phyloP scores from a whole-genome alignment of 2,888 invertebrate species.

The Poecilus cupreus region DNA sequence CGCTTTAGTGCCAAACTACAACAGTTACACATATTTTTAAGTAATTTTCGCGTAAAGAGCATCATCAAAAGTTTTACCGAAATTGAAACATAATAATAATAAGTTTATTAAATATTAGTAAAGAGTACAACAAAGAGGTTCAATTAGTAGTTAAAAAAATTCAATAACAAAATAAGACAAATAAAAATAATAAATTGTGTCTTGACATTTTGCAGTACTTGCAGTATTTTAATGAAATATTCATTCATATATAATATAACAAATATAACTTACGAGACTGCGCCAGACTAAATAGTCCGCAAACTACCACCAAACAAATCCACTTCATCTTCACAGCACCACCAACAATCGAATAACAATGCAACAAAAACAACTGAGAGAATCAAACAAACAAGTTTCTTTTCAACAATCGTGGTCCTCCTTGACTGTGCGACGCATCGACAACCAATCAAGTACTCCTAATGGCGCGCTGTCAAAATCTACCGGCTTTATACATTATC shows the following conservation, averaged over 20 bases:
- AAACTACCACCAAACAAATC: not conserved
- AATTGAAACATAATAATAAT: too few species aligned
- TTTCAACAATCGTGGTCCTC: not conserved
- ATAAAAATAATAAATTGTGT: too few species aligned
- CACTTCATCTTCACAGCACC: not conserved
- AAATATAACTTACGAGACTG: conserved; percentile 18
- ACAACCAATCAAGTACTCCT: not conserved
- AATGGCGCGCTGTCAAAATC: not conserved
- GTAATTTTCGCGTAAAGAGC: too few species aligned
- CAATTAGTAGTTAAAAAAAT: too few species aligned
- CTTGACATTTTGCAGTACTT: too few species aligned
- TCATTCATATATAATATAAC: not conserved
- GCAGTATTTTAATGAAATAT: not conserved
- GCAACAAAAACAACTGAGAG: not conserved
- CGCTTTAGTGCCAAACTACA: too few species aligned
- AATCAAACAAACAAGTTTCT: too few species aligned
- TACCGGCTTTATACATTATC: not conserved
- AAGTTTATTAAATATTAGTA: too few species aligned
- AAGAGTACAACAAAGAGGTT: too few species aligned
- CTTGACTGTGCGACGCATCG: not conserved
- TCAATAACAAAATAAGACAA: too few species aligned
- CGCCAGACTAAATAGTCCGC: not conserved
- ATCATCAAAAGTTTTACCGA: too few species aligned
- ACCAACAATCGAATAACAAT: not conserved
- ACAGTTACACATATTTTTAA: too few species aligned